These are phyloP conservation scores for Archocentrus centrarchus DNA, from an alignment of 2,113 vertebrate genomes.

Conservation along the genomic window DNA sequence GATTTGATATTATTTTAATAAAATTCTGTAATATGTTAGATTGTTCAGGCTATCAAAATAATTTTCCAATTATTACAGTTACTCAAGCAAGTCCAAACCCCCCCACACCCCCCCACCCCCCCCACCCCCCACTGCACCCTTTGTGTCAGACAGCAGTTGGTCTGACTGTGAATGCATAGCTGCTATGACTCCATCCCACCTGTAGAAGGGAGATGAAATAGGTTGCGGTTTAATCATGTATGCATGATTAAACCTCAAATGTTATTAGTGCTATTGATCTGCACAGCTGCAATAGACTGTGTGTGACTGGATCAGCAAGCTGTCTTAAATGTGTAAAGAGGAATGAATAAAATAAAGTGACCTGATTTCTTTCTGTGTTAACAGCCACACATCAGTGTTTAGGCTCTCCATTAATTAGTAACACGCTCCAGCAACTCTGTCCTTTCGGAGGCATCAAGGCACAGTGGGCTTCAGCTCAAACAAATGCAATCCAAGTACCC, in stretches of 20 bases:
- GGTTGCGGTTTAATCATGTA: slow-evolving; percentile 44
- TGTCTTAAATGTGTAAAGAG: slow-evolving; percentile 70
- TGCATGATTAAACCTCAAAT: slow-evolving; percentile 91
- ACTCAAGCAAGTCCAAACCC: slow-evolving; percentile 97
- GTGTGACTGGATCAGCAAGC: slow-evolving; percentile 76
- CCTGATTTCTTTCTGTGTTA: slow-evolving; percentile 65
- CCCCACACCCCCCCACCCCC: slow-evolving; percentile 4
- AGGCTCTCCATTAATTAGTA: slow-evolving; percentile 69
- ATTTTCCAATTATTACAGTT: slow-evolving; percentile 99
- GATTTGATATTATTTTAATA: slow-evolving; percentile 99
- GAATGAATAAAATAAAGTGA: slow-evolving; percentile 50
- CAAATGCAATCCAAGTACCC: slow-evolving; percentile 49
- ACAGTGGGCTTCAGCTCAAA: slow-evolving; percentile 42
- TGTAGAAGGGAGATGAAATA: slow-evolving; percentile 82
- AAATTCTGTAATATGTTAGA: slow-evolving; percentile 99
- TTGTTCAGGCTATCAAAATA: slow-evolving; percentile 99
- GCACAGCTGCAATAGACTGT: slow-evolving; percentile 60
- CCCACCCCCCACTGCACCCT: slow-evolving; percentile 40
- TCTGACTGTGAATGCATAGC: slow-evolving; percentile 96
- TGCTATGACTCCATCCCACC: slow-evolving; percentile 89
- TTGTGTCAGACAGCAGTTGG: slow-evolving; percentile 90
- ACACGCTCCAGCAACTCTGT: slow-evolving; percentile 62
- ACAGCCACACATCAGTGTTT: slow-evolving; percentile 49
- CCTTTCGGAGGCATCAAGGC: slow-evolving; percentile 69
- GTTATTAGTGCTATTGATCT: slow-evolving; percentile 83